A percentile compares a stretch with the other conserved stretches of the same genome.
These are phyloP conservation scores for Pomacea canaliculata DNA, from an alignment of 2,888 invertebrate genomes.

Conservation along the genomic window DNA sequence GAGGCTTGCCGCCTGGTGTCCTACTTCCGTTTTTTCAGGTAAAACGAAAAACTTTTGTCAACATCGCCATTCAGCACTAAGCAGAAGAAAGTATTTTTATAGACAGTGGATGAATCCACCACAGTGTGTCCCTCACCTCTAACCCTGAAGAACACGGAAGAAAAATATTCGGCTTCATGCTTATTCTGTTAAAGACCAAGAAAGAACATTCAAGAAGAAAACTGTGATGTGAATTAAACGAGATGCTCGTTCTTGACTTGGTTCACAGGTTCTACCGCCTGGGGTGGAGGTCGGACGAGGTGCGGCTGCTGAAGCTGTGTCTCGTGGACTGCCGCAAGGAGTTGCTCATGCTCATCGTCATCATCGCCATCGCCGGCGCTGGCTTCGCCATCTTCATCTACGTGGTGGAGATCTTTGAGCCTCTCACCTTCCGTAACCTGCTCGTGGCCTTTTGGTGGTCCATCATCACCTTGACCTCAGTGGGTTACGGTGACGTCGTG, in stretches of 20 bases:
- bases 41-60: too few species aligned
- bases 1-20: not conserved
- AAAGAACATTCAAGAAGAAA: too few species aligned
- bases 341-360: constrained; percentile 2
- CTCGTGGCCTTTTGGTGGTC: not conserved
- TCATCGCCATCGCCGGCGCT: not conserved
- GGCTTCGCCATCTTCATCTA: constrained; percentile 9
- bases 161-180: too few species aligned
- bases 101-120: too few species aligned
- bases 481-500: not conserved
- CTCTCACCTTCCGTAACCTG: not conserved
- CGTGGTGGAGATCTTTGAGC: constrained; percentile 2
- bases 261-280: constrained; percentile 1
- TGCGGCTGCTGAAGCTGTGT: constrained; percentile 8
- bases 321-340: not conserved
- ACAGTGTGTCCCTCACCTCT: too few species aligned
- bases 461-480: constrained; percentile 1
- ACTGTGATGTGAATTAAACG: too few species aligned
- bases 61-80: too few species aligned
- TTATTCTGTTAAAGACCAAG: too few species aligned
- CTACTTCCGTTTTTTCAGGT: constrained; percentile 8
- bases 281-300: constrained; percentile 4
- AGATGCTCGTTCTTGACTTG: too few species aligned
- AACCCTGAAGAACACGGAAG: too few species aligned
- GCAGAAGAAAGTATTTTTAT: too few species aligned